These are phyloP conservation scores for Oncorhynchus keta DNA, from an alignment of 2,113 vertebrate species.

Conservation along the genomic window DNA sequence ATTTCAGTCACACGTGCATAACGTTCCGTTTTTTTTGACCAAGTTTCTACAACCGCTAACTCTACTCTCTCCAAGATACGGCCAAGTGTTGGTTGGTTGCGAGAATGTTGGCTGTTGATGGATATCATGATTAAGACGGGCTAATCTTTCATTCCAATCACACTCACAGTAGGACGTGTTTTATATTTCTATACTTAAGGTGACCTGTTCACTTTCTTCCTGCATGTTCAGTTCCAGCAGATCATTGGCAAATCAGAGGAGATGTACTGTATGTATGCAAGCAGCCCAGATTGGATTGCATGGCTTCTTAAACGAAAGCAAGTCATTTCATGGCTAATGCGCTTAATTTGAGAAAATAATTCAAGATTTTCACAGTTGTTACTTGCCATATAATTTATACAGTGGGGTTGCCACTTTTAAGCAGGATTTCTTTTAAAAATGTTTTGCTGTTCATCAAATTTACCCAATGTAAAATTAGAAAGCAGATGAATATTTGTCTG, in stretches of 20 bases:
- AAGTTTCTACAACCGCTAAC: slow-evolving; percentile 48
- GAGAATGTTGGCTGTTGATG: slow-evolving; percentile 35
- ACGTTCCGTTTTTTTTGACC: neutral
- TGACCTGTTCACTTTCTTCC: slow-evolving; percentile 60
- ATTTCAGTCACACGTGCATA: no score
- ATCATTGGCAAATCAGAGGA: slow-evolving; percentile 65
- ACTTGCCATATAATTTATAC: slow-evolving; percentile 63
- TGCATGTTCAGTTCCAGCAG: slow-evolving; percentile 61
- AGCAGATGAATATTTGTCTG: slow-evolving; percentile 22
- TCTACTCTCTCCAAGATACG: slow-evolving; percentile 4
- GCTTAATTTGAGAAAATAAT: slow-evolving; percentile 73
- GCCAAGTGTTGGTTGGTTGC: slow-evolving; percentile 19
- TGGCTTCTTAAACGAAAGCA: slow-evolving; percentile 69
- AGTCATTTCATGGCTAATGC: slow-evolving; percentile 74
- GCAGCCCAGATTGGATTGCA: slow-evolving; percentile 70
- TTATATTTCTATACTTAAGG: slow-evolving; percentile 66
- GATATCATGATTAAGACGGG: slow-evolving; percentile 56
- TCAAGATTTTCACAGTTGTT: slow-evolving; percentile 68
- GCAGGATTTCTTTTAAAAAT: slow-evolving; percentile 1
- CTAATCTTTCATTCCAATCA: slow-evolving; percentile 67
- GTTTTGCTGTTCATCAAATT: slow-evolving; percentile 24
- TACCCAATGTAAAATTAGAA: slow-evolving; percentile 40
- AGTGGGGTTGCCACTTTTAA: slow-evolving; percentile 46
- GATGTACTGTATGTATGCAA: slow-evolving; percentile 42
- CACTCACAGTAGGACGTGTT: slow-evolving; percentile 58